A percentile compares a stretch with the other conserved stretches of the same genome.
Evolutionary conservation across 2,888 invertebrate genomes (phyloP).

Genomic region (Microchrysa polita): DNA sequence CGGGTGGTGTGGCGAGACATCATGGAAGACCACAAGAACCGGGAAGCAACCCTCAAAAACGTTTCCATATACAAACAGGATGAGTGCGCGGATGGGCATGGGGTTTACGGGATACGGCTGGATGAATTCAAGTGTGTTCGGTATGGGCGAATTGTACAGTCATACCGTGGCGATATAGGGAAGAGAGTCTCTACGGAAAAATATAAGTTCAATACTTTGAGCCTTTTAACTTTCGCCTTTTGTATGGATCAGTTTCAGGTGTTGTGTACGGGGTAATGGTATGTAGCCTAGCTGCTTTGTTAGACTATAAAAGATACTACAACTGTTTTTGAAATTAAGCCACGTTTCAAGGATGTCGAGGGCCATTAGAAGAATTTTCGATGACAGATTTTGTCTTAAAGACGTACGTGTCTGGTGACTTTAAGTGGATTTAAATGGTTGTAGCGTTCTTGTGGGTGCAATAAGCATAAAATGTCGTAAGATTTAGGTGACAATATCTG

Average conservation of each 20-base stretch:
- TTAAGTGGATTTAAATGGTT: conserved; percentile 15
- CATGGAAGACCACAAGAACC: too few relatives aligned
- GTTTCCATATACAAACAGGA: too few relatives aligned
- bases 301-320: conserved; percentile 15
- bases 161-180: too few relatives aligned
- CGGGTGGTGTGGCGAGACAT: too few relatives aligned
- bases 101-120: too few relatives aligned
- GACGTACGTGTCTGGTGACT: conserved; percentile 30
- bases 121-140: too few relatives aligned
- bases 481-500: too few relatives aligned
- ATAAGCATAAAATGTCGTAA: conserved; percentile 3
- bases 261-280: too few relatives aligned
- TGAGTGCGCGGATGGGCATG: too few relatives aligned
- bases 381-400: conserved; percentile 43
- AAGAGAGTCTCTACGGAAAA: neutral
- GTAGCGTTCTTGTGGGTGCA: neutral
- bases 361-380: conserved; percentile 36
- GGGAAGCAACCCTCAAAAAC: too few relatives aligned
- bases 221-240: conserved; percentile 36
- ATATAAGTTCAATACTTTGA: conserved; percentile 39
- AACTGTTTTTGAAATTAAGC: conserved; percentile 35
- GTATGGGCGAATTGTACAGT: too few relatives aligned
- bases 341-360: conserved; percentile 43
- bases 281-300: too few relatives aligned
- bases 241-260: conserved; percentile 38